Percentiles rank a stretch among this genome's conserved stretches.
Conservation (phyloP, 1,140 invertebrate genomes). For the Tachypleus tridentatus region DNA sequence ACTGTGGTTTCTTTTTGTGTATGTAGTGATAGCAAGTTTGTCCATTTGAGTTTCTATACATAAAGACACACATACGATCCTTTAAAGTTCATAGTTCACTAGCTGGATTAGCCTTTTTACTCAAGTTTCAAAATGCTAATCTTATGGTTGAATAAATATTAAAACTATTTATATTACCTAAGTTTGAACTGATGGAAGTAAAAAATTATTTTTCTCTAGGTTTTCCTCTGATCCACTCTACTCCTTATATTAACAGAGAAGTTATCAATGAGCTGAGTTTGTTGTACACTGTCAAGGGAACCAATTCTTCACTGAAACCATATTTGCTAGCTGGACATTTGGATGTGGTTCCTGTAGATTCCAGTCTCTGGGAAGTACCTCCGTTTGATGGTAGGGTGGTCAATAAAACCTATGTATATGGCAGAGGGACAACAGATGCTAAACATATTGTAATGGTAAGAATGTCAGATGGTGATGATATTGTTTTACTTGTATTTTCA, state of each 20-base stretch:
- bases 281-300: slow-evolving; percentile 37
- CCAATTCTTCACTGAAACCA: slow-evolving; percentile 33
- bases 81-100: slow-evolving; percentile 2
- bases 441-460: slow-evolving; percentile 42
- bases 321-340: slow-evolving; percentile 43
- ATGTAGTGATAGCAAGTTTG: too few relatives aligned
- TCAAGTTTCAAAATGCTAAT: neutral
- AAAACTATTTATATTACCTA: neutral
- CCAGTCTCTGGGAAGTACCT: slow-evolving; percentile 36
- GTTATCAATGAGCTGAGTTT: slow-evolving; percentile 40
- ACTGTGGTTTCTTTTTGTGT: too few relatives aligned
- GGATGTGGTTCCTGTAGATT: slow-evolving; percentile 46
- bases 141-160: neutral
- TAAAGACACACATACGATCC: neutral
- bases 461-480: neutral
- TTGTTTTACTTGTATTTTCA: neutral
- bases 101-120: neutral
- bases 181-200: slow-evolving; percentile 1
- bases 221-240: slow-evolving; percentile 38
- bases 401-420: slow-evolving; percentile 41
- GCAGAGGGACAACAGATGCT: slow-evolving; percentile 44
- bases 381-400: slow-evolving; percentile 41
- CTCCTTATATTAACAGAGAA: slow-evolving; percentile 33
- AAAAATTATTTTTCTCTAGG: slow-evolving; percentile 29
- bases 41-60: too few relatives aligned